These are phyloP conservation scores for Cynodonichthys magdalenae DNA, from an alignment of 2,797 vertebrate species.

Conservation along the genomic window DNA sequence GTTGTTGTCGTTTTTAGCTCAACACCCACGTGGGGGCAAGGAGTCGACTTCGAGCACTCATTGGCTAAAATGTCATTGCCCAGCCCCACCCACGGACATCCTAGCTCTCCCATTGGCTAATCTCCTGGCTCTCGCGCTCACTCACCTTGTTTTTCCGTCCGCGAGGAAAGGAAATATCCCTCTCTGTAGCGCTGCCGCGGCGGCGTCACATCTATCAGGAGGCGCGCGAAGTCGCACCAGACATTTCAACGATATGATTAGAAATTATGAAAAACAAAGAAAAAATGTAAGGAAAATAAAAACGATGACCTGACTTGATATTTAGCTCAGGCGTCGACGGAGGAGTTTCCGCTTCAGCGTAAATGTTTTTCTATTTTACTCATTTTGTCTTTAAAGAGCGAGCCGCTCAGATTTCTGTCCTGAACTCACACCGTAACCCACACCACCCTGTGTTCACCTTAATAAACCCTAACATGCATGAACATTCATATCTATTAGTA, in stretches of 20 bases:
- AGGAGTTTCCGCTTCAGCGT: constrained; percentile 4
- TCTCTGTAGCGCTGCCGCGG: constrained; percentile 57
- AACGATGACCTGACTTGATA: constrained; percentile 68
- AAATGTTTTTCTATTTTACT: constrained; percentile 26
- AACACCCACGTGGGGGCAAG: constrained; percentile 79
- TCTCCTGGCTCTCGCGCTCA: constrained; percentile 9
- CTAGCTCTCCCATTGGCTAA: constrained; percentile 61
- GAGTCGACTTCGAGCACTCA: constrained; percentile 20
- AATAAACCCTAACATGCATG: no score
- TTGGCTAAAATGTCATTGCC: constrained; percentile 41
- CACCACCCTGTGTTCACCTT: no score
- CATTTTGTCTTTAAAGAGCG: constrained; percentile 31
- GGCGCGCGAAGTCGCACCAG: constrained; percentile 67
- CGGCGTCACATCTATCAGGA: constrained; percentile 66
- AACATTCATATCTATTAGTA: constrained; percentile 17
- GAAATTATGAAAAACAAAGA: constrained; percentile 53
- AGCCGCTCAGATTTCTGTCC: background rate
- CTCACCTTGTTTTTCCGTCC: constrained; percentile 73
- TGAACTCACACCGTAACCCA: background rate
- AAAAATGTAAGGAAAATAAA: background rate
- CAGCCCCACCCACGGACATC: constrained; percentile 34
- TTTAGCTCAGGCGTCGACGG: constrained; percentile 58
- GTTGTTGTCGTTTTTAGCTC: constrained; percentile 59
- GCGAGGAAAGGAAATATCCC: constrained; percentile 79
- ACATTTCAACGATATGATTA: constrained; percentile 65